phyloP scores from a whole-genome alignment of 2,113 vertebrate genomes.

The Gallinago media region DNA sequence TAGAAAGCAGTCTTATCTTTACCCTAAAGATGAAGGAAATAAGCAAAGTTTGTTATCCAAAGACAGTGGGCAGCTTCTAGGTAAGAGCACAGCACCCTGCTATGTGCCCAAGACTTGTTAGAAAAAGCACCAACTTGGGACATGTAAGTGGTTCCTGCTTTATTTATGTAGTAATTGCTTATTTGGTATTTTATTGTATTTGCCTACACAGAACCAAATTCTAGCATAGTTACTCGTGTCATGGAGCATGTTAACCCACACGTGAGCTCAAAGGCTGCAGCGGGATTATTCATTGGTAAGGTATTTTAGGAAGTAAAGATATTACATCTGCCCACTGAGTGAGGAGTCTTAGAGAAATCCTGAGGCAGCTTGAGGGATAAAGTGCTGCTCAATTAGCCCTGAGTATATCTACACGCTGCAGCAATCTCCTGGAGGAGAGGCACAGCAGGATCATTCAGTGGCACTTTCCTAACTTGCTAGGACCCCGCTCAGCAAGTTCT shows the following conservation, averaged over 20 bases:
- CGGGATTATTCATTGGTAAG: slow-evolving; percentile 59
- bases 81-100: not conserved
- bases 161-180: not conserved
- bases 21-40: not conserved
- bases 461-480: not conserved
- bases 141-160: not conserved
- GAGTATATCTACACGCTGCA: not conserved
- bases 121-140: not conserved
- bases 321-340: slow-evolving; percentile 59
- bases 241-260: slow-evolving; percentile 11
- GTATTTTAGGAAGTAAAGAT: slow-evolving; percentile 71
- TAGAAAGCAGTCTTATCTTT: not conserved
- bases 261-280: not conserved
- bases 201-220: not conserved
- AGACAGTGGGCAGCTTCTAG: not conserved
- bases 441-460: not conserved
- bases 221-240: not conserved
- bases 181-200: not conserved
- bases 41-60: not conserved
- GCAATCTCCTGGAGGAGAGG: not conserved
- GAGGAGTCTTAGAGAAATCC: slow-evolving; percentile 69
- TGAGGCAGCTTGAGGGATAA: slow-evolving; percentile 61
- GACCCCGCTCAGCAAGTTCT: not conserved
- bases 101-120: not conserved
- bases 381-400: slow-evolving; percentile 46